Evolutionary conservation across 2,888 invertebrate species (phyloP).

Genomic region (Drosophila heteroneura): DNA sequence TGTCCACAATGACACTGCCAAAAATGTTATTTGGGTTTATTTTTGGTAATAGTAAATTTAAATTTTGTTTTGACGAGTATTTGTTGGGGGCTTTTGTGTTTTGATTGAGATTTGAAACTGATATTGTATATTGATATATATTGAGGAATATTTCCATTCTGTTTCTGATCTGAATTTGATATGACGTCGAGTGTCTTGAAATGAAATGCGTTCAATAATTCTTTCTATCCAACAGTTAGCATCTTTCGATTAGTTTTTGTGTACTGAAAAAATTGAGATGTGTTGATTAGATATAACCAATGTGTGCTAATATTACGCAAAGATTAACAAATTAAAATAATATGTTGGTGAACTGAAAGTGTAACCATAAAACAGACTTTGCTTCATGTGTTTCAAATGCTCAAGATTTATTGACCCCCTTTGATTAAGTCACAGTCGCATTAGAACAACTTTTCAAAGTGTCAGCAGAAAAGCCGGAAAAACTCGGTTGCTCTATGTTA

Average conservation of each 20-base stretch:
- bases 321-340: neutral
- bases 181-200: neutral
- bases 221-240: neutral
- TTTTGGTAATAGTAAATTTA: neutral
- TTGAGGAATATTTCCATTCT: neutral
- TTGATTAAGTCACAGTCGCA: neutral
- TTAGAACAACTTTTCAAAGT: conserved; percentile 33
- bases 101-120: neutral
- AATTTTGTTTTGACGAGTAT: neutral
- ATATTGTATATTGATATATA: neutral
- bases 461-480: conserved; percentile 26
- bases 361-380: neutral
- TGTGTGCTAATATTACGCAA: neutral
- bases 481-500: neutral
- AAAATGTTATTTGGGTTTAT: neutral
- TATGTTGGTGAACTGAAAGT: neutral
- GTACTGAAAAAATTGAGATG: neutral
- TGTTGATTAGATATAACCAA: neutral
- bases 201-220: neutral
- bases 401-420: conserved; percentile 1
- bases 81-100: neutral
- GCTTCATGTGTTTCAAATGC: neutral
- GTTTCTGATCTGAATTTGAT: neutral
- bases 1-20: neutral
- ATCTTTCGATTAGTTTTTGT: conserved; percentile 2